Percentiles rank a stretch among this genome's conserved stretches.
phyloP scores from a whole-genome alignment of 2,888 invertebrate genomes.

The Cabera pusaria region DNA sequence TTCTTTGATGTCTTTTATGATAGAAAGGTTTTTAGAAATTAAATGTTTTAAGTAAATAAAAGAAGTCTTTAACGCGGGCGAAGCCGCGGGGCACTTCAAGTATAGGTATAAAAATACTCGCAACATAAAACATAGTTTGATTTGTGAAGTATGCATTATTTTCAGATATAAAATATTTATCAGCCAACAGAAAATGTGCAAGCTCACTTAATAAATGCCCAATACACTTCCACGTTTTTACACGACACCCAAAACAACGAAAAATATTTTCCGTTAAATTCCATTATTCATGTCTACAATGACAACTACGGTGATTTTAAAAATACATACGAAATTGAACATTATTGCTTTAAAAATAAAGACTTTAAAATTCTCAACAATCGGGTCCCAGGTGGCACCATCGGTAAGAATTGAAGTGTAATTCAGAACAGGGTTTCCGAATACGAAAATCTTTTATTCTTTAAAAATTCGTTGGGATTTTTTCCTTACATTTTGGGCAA shows the following conservation, averaged over 20 bases:
- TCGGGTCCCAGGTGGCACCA: conserved; percentile 58
- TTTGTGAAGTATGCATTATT: too few species aligned
- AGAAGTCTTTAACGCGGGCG: too few species aligned
- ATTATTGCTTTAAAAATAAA: conserved; percentile 26
- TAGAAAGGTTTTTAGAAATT: too few species aligned
- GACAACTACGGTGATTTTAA: conserved; percentile 54
- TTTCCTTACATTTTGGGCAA: conserved; percentile 30
- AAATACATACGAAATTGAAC: conserved; percentile 34
- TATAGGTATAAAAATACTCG: too few species aligned
- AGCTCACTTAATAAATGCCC: too few species aligned
- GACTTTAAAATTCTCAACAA: conserved; percentile 25
- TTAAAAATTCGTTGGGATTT: conserved; percentile 36
- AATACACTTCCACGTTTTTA: conserved; percentile 15
- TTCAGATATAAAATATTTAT: too few species aligned
- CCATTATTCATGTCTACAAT: conserved; percentile 54
- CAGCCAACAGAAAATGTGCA: too few species aligned
- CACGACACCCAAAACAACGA: conserved; percentile 18
- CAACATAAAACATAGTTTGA: too few species aligned
- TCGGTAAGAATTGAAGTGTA: conserved; percentile 62
- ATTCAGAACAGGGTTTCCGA: conserved; percentile 49
- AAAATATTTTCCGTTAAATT: conserved; percentile 47
- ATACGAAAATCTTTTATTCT: conserved; percentile 45
- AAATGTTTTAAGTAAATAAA: too few species aligned
- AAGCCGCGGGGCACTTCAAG: too few species aligned
- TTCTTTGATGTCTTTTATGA: too few species aligned